Conservation (phyloP, 1,140 invertebrate species). For the Contarinia nasturtii region DNA sequence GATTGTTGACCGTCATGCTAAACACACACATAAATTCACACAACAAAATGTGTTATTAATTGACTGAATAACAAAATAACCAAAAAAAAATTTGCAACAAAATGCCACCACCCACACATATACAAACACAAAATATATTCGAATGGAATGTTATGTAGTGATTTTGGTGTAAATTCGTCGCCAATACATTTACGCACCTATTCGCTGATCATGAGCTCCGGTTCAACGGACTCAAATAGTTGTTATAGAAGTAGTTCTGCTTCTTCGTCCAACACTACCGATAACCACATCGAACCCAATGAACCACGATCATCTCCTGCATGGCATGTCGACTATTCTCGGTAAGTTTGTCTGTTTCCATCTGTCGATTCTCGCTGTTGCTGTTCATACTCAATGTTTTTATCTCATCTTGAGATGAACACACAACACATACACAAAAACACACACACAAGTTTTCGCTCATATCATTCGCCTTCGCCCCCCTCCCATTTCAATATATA, state of each 20-base stretch:
- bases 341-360: constrained; percentile 29
- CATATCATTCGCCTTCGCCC: too few species aligned
- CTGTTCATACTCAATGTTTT: not conserved
- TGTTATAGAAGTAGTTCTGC: constrained; percentile 8
- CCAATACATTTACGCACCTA: constrained; percentile 19
- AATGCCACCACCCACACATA: too few species aligned
- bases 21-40: too few species aligned
- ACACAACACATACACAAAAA: too few species aligned
- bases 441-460: too few species aligned
- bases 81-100: too few species aligned
- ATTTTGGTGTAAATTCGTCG: too few species aligned
- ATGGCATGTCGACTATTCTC: constrained; percentile 37
- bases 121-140: not conserved
- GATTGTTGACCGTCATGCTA: too few species aligned
- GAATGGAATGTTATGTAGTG: not conserved
- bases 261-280: not conserved
- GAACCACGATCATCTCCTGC: constrained; percentile 24
- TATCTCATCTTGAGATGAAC: not conserved
- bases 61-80: not conserved
- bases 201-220: constrained; percentile 24
- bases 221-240: constrained; percentile 20
- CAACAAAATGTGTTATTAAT: too few species aligned
- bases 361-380: too few species aligned
- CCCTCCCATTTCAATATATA: too few species aligned
- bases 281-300: not conserved